Conservation (phyloP, 2,888 invertebrate genomes). For the Eupithecia pulchellata region DNA sequence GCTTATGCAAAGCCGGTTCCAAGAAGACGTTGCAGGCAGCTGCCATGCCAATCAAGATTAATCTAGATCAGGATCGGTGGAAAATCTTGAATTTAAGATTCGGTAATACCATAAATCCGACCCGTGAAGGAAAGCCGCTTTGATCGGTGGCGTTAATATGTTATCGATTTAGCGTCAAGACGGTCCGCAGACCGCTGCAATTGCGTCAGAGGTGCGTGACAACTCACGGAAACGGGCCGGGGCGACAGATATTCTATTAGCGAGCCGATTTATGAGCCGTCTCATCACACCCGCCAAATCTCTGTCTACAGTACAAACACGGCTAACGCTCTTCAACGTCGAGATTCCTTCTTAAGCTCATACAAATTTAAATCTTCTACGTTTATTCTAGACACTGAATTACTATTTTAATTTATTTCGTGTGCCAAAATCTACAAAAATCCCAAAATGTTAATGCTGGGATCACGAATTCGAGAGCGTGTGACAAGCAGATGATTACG, state of each 20-base stretch:
- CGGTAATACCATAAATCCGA: slow-evolving; percentile 62
- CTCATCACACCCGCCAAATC: slow-evolving; percentile 61
- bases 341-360: slow-evolving; percentile 48
- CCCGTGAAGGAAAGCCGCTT: slow-evolving; percentile 68
- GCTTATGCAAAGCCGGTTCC: slow-evolving; percentile 15
- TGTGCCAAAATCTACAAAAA: slow-evolving; percentile 70
- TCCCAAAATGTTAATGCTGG: slow-evolving; percentile 70
- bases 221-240: slow-evolving; percentile 67
- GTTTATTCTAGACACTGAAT: slow-evolving; percentile 38
- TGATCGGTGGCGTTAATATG: slow-evolving; percentile 79
- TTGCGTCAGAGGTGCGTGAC: slow-evolving; percentile 73
- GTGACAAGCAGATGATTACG: slow-evolving; percentile 69
- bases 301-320: slow-evolving; percentile 59
- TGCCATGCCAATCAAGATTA: slow-evolving; percentile 41
- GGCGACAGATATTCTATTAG: slow-evolving; percentile 71
- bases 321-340: slow-evolving; percentile 57
- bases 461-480: slow-evolving; percentile 66
- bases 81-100: slow-evolving; percentile 49
- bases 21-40: slow-evolving; percentile 28
- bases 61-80: slow-evolving; percentile 29
- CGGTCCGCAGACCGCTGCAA: slow-evolving; percentile 66
- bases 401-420: slow-evolving; percentile 50
- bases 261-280: slow-evolving; percentile 64
- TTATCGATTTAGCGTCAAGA: slow-evolving; percentile 76
- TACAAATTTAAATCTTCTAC: slow-evolving; percentile 28